These are phyloP conservation scores for Thymelicus lineola DNA, from an alignment of 2,888 invertebrate species.

Conservation along the genomic window DNA sequence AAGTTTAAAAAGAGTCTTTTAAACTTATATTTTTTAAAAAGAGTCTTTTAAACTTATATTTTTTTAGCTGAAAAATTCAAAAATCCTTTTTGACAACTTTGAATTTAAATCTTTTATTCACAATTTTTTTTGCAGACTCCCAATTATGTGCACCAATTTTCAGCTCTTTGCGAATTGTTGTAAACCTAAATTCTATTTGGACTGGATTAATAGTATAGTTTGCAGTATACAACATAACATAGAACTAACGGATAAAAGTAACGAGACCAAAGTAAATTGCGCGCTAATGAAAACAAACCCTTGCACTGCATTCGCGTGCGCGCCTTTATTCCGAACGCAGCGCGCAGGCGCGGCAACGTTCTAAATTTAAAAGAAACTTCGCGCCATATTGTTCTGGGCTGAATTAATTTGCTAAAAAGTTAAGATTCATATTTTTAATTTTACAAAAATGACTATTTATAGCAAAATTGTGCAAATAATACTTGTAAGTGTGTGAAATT, in stretches of 20 bases:
- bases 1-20: too few relatives aligned
- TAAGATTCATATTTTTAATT: neutral
- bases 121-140: too few relatives aligned
- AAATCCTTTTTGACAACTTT: too few relatives aligned
- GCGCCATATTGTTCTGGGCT: conserved; percentile 16
- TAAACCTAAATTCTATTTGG: too few relatives aligned
- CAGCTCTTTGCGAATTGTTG: too few relatives aligned
- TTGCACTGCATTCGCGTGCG: conserved; percentile 57
- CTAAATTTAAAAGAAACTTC: conserved; percentile 30
- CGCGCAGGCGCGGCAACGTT: conserved; percentile 54
- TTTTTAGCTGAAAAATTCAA: too few relatives aligned
- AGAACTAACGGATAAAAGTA: conserved; percentile 18
- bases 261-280: conserved; percentile 40
- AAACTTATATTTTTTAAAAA: too few relatives aligned
- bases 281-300: conserved; percentile 57
- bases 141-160: too few relatives aligned
- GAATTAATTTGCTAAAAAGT: neutral
- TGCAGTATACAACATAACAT: neutral
- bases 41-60: too few relatives aligned
- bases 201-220: neutral
- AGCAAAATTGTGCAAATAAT: conserved; percentile 82
- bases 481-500: conserved; percentile 73
- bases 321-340: conserved; percentile 62
- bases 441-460: conserved; percentile 75
- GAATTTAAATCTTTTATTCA: too few relatives aligned